Evolutionary conservation across 2,113 vertebrate species (phyloP), one percentile per base, ranked within the genome.

Genomic region (Phainopepla nitens): DNA sequence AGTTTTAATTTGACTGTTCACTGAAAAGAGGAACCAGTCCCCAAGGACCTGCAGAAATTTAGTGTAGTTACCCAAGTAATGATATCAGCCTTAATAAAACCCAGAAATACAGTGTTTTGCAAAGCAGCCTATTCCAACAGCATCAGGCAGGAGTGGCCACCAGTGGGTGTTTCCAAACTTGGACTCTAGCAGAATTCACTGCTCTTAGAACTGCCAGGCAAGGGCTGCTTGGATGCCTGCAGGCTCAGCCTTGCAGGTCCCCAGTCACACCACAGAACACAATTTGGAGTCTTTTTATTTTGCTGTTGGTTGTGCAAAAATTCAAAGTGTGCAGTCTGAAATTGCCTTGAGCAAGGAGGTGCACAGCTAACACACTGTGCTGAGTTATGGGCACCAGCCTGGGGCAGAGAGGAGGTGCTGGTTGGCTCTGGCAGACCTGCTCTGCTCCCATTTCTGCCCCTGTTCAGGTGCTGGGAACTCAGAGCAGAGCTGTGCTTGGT

Each of bases 311-410:
- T 62, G 14, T 15, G 27, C 75, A 56, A 4, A 47, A 31, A 3
- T 5, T 45, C 4, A 2, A 4, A 15, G 8, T 44, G 16, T 49
- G 41, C 47, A 33, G 7, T 20, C 2, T 22, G 24, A 23, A n/a
- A n/a, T 19, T 0, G 12, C 1, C 15, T 44, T 36, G n/a, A 50
- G 42, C 18, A 10, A 44, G 41, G 51, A 81, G 49, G 17, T 61
- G 36, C 42, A 68, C 45, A 28, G 2, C 18, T 31, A 5, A 12
- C 5, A 2, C 1, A 0, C 1, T 22, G 17, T 8, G 21, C 57
- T 21, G 50, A 44, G 57, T 0, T 35, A 61, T 6, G 4, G 54
- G 9, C 24, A 19, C 9, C 24, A 9, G 27, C 7, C 0, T 12
- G 61, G 53, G 20, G 57, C 57, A 35, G 33, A 16, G 23, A 15